These are phyloP conservation scores for Meteorus colon DNA, from an alignment of 2,888 invertebrate genomes.

Conservation along the genomic window DNA sequence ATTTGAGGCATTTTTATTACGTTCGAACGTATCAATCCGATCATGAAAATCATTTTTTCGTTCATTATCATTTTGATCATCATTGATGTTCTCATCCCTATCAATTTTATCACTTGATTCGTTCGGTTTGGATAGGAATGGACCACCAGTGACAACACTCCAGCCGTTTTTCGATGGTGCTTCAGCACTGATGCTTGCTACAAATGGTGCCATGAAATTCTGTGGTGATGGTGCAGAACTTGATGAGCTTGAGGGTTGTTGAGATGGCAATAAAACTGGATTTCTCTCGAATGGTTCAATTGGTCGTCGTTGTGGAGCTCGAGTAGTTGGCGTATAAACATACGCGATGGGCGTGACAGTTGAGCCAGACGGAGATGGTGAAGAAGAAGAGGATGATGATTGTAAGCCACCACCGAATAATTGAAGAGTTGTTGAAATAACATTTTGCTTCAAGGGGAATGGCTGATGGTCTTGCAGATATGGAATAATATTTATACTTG, in stretches of 20 bases:
- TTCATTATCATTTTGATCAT: slow-evolving; percentile 14
- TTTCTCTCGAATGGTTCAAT: slow-evolving; percentile 56
- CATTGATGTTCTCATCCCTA: slow-evolving; percentile 36
- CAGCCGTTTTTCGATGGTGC: slow-evolving; percentile 77
- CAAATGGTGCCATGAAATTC: slow-evolving; percentile 82
- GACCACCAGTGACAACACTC: slow-evolving; percentile 74
- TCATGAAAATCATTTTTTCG: slow-evolving; percentile 16
- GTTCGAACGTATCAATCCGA: slow-evolving; percentile 23
- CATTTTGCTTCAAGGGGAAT: slow-evolving; percentile 67
- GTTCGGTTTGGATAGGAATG: slow-evolving; percentile 41
- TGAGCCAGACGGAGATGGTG: slow-evolving; percentile 57
- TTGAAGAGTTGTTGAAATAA: slow-evolving; percentile 68
- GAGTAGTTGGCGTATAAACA: slow-evolving; percentile 79
- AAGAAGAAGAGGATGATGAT: slow-evolving; percentile 66
- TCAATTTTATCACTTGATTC: slow-evolving; percentile 46
- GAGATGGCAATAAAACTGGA: slow-evolving; percentile 67
- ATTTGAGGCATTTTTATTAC: slow-evolving; percentile 10
- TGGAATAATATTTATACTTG: slow-evolving; percentile 72
- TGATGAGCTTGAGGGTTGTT: slow-evolving; percentile 68
- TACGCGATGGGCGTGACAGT: slow-evolving; percentile 77
- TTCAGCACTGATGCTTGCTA: slow-evolving; percentile 79
- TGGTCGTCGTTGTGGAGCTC: slow-evolving; percentile 55
- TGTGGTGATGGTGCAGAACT: slow-evolving; percentile 73
- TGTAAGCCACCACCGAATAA: slow-evolving; percentile 50
- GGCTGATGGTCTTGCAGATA: slow-evolving; percentile 74